Conservation (phyloP, 2,797 vertebrate species). For the Epinephelus awoara region DNA sequence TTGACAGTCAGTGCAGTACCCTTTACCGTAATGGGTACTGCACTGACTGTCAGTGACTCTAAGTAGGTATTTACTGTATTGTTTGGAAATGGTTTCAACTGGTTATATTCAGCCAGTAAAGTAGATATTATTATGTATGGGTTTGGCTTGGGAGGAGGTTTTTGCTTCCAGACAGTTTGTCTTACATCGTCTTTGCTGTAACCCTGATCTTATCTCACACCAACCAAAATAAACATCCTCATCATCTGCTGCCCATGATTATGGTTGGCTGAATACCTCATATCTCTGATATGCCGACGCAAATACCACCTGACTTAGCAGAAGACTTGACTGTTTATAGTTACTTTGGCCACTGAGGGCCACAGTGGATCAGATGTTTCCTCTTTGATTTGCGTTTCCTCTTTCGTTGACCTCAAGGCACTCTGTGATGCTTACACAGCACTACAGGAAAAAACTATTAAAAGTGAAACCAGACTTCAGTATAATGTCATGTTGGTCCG, state of each 20-base stretch:
- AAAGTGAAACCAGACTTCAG: background rate
- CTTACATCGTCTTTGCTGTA: background rate
- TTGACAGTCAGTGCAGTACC: no score
- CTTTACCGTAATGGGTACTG: background rate
- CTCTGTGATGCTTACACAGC: background rate
- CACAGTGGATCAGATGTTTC: background rate
- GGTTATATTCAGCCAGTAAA: background rate
- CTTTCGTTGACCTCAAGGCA: background rate
- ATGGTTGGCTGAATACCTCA: background rate
- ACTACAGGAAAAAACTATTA: background rate
- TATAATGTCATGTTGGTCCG: background rate
- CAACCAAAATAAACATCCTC: conserved; percentile 12
- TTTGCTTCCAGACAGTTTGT: background rate
- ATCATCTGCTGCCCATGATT: background rate
- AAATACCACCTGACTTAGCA: background rate
- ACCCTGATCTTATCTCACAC: background rate
- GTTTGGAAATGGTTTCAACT: background rate
- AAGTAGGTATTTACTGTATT: background rate
- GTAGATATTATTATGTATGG: background rate
- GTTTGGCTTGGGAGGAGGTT: background rate
- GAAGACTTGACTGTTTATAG: background rate
- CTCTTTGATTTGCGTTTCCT: background rate
- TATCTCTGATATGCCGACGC: background rate
- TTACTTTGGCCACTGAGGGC: background rate
- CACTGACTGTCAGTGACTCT: background rate